Conservation (phyloP, 2,113 vertebrate genomes). For the Chunga burmeisteri region DNA sequence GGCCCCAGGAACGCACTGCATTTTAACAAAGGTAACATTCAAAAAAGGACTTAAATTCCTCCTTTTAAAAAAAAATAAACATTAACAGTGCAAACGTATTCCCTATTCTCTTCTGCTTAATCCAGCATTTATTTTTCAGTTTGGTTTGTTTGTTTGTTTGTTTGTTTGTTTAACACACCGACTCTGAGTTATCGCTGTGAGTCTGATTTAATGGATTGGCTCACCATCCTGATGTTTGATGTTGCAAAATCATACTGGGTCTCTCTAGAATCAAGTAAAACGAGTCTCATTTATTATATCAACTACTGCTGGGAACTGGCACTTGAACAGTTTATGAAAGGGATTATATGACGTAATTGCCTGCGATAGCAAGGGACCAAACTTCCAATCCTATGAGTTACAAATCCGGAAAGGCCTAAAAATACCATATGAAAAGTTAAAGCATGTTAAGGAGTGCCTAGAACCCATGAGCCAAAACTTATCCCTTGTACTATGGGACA, state of each 20-base stretch:
- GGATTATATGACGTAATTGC: background rate
- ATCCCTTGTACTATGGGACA: background rate
- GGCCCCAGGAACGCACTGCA: slow-evolving; percentile 92
- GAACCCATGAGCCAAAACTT: background rate
- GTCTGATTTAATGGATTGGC: background rate
- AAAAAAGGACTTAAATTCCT: background rate
- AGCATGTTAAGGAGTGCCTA: background rate
- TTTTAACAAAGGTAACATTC: slow-evolving; percentile 46
- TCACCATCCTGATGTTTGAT: background rate
- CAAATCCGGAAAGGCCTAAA: background rate
- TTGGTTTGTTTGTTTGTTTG: background rate
- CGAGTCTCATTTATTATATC: background rate
- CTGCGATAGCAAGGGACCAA: background rate
- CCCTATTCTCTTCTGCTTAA: background rate
- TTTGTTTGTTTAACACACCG: background rate
- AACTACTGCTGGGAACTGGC: slow-evolving; percentile 6
- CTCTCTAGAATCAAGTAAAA: slow-evolving; percentile 34
- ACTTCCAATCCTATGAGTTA: background rate
- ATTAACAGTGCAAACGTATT: background rate
- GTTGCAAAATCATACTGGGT: slow-evolving; percentile 3
- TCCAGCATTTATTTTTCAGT: background rate
- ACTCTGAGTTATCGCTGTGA: background rate
- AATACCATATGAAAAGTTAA: background rate
- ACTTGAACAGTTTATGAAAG: background rate
- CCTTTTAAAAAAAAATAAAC: background rate